phyloP scores from a whole-genome alignment of 2,888 invertebrate genomes.

The Pecten maximus region DNA sequence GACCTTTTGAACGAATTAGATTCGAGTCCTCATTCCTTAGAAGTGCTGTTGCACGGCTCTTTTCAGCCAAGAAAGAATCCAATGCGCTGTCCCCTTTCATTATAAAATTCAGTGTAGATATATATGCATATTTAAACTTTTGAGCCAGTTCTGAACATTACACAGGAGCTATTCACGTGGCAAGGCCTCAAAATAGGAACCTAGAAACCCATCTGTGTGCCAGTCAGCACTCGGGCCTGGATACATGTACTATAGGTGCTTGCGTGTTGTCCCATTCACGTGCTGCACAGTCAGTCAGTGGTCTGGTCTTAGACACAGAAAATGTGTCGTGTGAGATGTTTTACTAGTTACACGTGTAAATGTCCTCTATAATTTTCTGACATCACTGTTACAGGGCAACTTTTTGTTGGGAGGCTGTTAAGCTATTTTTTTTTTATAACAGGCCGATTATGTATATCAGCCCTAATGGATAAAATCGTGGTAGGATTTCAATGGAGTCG shows the following conservation, averaged over 20 bases:
- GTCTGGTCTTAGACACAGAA: too few relatives aligned
- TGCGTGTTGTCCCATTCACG: not conserved
- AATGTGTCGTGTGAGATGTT: not conserved
- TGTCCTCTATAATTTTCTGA: not conserved
- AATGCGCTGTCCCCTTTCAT: not conserved
- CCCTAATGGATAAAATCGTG: not conserved
- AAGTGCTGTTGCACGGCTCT: not conserved
- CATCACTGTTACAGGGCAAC: not conserved
- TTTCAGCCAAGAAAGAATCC: not conserved
- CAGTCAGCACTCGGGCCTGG: not conserved
- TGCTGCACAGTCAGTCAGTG: too few relatives aligned
- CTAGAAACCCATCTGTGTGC: not conserved
- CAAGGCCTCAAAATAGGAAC: not conserved
- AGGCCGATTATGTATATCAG: not conserved
- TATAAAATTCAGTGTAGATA: not conserved
- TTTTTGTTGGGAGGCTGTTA: not conserved
- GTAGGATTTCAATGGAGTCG: not conserved
- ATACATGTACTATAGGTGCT: not conserved
- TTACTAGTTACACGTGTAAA: not conserved
- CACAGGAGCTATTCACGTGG: slow-evolving; percentile 7
- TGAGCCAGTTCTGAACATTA: not conserved
- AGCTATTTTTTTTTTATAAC: not conserved
- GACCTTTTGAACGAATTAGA: not conserved
- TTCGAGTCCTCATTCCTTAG: not conserved
- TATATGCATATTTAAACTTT: not conserved